A percentile compares a stretch with the other conserved stretches of the same genome.
Conservation (phyloP, 2,888 invertebrate genomes). For the Tetranychus truncatus region DNA sequence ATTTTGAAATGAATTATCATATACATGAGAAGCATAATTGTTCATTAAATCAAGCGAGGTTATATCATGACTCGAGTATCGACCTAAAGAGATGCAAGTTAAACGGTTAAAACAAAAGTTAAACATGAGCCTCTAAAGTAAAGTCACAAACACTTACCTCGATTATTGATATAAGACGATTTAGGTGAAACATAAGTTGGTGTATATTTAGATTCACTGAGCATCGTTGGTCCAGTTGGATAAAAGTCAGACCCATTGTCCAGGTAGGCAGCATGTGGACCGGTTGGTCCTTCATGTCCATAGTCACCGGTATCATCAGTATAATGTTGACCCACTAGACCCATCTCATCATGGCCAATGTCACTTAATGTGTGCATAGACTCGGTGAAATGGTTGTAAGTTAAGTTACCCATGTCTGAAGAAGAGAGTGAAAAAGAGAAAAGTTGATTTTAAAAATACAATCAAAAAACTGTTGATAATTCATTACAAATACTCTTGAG, state of each 20-base stretch:
- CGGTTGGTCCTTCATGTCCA: conserved; percentile 25
- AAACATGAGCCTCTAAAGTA: background rate
- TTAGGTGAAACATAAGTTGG: conserved; percentile 23
- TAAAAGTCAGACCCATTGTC: conserved; percentile 27
- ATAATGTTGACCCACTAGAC: conserved; percentile 17
- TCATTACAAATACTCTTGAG: background rate
- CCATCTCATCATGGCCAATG: conserved; percentile 26
- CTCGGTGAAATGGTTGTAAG: conserved; percentile 26
- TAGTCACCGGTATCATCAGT: conserved; percentile 27
- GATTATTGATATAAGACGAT: conserved; percentile 16
- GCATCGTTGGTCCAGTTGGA: conserved; percentile 19
- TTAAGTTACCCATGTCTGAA: background rate
- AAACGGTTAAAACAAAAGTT: background rate
- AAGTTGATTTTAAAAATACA: too few relatives aligned
- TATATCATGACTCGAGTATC: conserved; percentile 7
- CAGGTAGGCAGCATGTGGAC: conserved; percentile 22
- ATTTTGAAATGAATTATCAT: conserved; percentile 46
- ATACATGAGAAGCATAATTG: background rate
- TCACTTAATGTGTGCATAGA: conserved; percentile 27
- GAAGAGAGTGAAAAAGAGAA: too few relatives aligned
- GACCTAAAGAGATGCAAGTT: background rate
- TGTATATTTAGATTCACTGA: conserved; percentile 26
- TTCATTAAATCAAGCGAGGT: background rate
- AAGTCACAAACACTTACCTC: background rate
- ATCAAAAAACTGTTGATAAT: background rate